phyloP scores from a whole-genome alignment of 2,888 invertebrate genomes.

The Charanyca ferruginea region DNA sequence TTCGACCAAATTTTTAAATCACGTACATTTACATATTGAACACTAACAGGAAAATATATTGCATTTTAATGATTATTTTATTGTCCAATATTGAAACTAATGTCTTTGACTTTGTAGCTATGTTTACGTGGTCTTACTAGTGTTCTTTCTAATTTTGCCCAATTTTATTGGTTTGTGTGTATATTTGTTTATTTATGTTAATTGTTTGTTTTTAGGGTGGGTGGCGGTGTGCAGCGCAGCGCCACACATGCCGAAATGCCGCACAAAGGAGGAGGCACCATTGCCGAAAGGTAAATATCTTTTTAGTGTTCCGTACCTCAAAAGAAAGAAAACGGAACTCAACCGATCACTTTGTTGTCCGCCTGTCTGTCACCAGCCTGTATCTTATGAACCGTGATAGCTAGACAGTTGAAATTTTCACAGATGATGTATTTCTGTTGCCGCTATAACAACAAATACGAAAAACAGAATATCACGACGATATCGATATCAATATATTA shows the following conservation, averaged over 20 bases:
- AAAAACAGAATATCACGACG: too few species aligned
- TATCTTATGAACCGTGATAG: too few species aligned
- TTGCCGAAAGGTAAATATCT: slow-evolving; percentile 89
- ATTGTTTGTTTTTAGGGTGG: slow-evolving; percentile 78
- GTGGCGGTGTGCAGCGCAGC: slow-evolving; percentile 87
- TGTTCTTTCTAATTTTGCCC: not conserved
- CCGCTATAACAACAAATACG: too few species aligned
- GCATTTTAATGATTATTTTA: not conserved
- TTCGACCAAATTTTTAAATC: not conserved
- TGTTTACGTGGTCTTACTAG: not conserved
- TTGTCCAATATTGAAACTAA: not conserved
- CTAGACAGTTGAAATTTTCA: too few species aligned
- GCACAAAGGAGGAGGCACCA: slow-evolving; percentile 88
- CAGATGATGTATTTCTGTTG: too few species aligned
- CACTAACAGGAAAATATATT: not conserved
- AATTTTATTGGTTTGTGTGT: not conserved
- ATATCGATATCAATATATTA: too few species aligned
- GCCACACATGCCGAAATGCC: slow-evolving; percentile 90
- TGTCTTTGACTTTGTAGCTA: not conserved
- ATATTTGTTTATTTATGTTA: slow-evolving; percentile 24
- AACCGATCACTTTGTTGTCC: too few species aligned
- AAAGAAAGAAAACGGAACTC: too few species aligned
- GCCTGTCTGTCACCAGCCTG: too few species aligned
- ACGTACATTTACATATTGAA: not conserved
- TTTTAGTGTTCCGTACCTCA: too few species aligned